These are phyloP conservation scores for Opisthograptis luteolata DNA, from an alignment of 2,888 invertebrate genomes.

Conservation along the genomic window DNA sequence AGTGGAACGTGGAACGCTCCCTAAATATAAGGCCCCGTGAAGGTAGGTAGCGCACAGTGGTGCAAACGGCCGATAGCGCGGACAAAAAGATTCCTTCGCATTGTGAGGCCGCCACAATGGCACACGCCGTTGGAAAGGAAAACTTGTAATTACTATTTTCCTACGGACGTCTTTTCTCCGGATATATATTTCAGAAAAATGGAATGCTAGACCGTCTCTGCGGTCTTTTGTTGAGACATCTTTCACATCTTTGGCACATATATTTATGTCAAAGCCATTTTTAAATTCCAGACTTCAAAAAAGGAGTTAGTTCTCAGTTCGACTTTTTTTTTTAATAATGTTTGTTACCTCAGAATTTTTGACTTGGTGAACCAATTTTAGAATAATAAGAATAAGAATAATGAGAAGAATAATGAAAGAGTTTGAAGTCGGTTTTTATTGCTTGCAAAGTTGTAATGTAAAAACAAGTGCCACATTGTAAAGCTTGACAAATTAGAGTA, in stretches of 20 bases:
- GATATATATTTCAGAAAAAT: slow-evolving; percentile 78
- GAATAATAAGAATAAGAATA: too few relatives aligned
- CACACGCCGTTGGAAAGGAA: slow-evolving; percentile 61
- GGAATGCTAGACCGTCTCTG: slow-evolving; percentile 59
- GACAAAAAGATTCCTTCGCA: slow-evolving; percentile 82
- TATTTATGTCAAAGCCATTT: slow-evolving; percentile 34
- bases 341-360: too few relatives aligned
- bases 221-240: slow-evolving; percentile 56
- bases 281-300: slow-evolving; percentile 9
- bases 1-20: slow-evolving; percentile 47
- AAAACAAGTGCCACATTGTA: too few relatives aligned
- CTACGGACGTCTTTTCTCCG: slow-evolving; percentile 73
- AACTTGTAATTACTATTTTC: slow-evolving; percentile 84
- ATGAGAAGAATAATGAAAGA: too few relatives aligned
- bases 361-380: too few relatives aligned
- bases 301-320: too few relatives aligned
- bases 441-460: too few relatives aligned
- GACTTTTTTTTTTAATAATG: too few relatives aligned
- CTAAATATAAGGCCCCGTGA: slow-evolving; percentile 59
- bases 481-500: too few relatives aligned
- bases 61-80: slow-evolving; percentile 78
- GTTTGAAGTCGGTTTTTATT: too few relatives aligned
- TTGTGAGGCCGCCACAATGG: slow-evolving; percentile 76
- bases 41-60: slow-evolving; percentile 58
- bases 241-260: slow-evolving; percentile 59